Percentiles rank a stretch among this genome's conserved stretches.
These are phyloP conservation scores for Dryomyza anilis DNA, from an alignment of 2,888 invertebrate species.

Conservation along the genomic window DNA sequence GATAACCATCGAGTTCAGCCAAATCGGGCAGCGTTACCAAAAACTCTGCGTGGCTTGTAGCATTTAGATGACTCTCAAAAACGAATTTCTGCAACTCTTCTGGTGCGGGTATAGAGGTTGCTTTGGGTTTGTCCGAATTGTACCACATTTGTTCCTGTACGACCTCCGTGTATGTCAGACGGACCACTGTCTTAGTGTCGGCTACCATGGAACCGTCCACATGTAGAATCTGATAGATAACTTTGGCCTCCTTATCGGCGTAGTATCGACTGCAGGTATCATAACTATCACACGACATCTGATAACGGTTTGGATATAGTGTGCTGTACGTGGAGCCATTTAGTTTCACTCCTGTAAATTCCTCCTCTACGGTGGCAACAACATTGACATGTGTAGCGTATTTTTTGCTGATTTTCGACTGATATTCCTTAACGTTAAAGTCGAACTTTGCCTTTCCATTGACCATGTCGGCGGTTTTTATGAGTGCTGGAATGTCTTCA, in stretches of 20 bases:
- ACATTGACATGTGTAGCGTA: conserved; percentile 59
- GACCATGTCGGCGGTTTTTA: conserved; percentile 48
- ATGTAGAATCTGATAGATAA: conserved; percentile 75
- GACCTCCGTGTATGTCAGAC: conserved; percentile 46
- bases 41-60: conserved; percentile 69
- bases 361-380: conserved; percentile 89
- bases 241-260: conserved; percentile 83
- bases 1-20: conserved; percentile 43
- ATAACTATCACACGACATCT: conserved; percentile 70
- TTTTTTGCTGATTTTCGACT: conserved; percentile 33
- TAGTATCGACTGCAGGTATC: conserved; percentile 87
- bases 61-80: conserved; percentile 62
- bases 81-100: conserved; percentile 59
- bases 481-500: conserved; percentile 40
- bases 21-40: conserved; percentile 68
- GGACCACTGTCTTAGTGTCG: conserved; percentile 66
- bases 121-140: conserved; percentile 24
- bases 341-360: conserved; percentile 79
- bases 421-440: conserved; percentile 49
- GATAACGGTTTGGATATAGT: conserved; percentile 78
- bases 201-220: conserved; percentile 73
- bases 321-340: conserved; percentile 77
- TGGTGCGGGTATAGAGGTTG: conserved; percentile 16
- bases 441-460: conserved; percentile 54
- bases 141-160: conserved; percentile 36